Evolutionary conservation across 2,797 vertebrate genomes (phyloP).

Genomic region (Siniperca scherzeri): DNA sequence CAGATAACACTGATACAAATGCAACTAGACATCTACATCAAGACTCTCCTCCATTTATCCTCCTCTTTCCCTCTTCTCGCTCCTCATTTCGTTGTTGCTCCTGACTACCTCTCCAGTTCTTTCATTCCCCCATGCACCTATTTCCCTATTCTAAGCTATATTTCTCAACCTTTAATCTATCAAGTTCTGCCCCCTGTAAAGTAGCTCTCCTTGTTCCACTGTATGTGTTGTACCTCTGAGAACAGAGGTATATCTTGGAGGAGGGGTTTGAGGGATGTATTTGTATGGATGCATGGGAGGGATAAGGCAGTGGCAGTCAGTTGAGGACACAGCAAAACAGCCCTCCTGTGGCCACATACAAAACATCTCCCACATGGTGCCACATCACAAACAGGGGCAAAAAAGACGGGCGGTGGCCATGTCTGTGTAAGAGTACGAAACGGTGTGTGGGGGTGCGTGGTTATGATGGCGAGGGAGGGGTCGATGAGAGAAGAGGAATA

Average conservation of each 20-base stretch:
- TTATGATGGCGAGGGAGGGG: conserved; percentile 24
- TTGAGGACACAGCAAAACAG: conserved; percentile 48
- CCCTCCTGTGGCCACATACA: conserved; percentile 21
- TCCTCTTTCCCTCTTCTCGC: not conserved
- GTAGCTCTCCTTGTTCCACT: not conserved
- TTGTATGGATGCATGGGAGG: not conserved
- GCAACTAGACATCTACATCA: conserved; percentile 44
- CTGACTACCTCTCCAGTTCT: not conserved
- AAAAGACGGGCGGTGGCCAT: not conserved
- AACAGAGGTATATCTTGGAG: not conserved
- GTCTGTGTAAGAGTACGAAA: not conserved
- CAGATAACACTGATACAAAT: conserved; percentile 50
- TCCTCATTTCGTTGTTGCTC: not conserved
- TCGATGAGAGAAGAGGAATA: conserved; percentile 27
- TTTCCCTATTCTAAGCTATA: not conserved
- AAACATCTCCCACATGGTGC: conserved; percentile 40
- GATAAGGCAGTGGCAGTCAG: conserved; percentile 37
- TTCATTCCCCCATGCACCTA: not conserved
- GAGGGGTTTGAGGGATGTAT: not conserved
- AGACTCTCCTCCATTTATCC: not conserved
- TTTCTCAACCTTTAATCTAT: conserved; percentile 12
- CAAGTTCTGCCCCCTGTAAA: not conserved
- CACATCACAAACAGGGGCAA: conserved; percentile 36
- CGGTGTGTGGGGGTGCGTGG: not conserved
- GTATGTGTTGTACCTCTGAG: not conserved